A percentile compares a stretch with the other conserved stretches of the same genome.
Conservation (phyloP, 2,113 vertebrate species). For the Typhlomys cinereus region DNA sequence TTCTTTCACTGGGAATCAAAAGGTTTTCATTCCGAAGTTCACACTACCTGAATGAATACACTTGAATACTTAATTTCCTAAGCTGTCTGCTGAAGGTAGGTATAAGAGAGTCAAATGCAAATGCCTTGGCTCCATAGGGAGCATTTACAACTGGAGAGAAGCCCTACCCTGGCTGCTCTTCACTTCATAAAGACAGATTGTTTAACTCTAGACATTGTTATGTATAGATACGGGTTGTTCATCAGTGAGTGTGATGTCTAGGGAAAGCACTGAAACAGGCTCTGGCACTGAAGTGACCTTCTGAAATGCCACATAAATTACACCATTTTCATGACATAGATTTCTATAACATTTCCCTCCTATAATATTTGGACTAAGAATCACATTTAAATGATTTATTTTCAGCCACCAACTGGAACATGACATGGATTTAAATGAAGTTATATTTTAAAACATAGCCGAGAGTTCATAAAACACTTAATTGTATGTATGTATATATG, state of each 20-base stretch:
- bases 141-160: not conserved
- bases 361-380: conserved; percentile 41
- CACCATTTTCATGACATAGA: not conserved
- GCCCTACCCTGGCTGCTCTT: not conserved
- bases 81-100: not conserved
- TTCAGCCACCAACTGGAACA: conserved; percentile 23
- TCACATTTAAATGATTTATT: conserved; percentile 45
- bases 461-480: conserved; percentile 20
- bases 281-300: not conserved
- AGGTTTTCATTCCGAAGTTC: not conserved
- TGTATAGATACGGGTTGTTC: not conserved
- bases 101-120: not conserved
- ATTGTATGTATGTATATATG: not conserved
- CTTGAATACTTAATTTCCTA: not conserved
- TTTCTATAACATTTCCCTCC: not conserved
- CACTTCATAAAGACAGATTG: not conserved
- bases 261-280: not conserved
- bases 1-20: not conserved
- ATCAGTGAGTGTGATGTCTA: not conserved
- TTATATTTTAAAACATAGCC: conserved; percentile 53
- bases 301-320: not conserved
- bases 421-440: conserved; percentile 9
- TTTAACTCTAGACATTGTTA: not conserved
- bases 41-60: not conserved
- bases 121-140: not conserved